Conservation (phyloP, 2,113 vertebrate genomes). For the Columba janthina region DNA sequence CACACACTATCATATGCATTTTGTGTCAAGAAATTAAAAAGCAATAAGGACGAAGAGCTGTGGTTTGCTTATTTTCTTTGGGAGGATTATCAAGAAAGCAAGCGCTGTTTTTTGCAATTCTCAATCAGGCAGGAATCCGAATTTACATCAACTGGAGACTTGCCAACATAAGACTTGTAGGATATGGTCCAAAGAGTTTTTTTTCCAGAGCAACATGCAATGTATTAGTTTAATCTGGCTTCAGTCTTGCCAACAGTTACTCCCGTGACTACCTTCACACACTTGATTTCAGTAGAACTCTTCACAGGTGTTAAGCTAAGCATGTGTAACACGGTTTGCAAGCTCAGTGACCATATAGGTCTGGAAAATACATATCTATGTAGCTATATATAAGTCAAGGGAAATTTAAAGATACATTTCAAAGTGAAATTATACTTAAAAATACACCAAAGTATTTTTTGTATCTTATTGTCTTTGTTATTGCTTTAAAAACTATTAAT, state of each 20-base stretch:
- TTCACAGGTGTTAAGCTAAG: background rate
- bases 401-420: conserved; percentile 38
- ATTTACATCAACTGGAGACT: background rate
- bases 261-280: background rate
- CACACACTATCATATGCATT: conserved; percentile 16
- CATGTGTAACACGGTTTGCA: background rate
- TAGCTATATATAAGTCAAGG: background rate
- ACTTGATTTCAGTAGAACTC: background rate
- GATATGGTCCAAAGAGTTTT: background rate
- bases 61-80: conserved; percentile 29
- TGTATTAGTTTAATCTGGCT: conserved; percentile 14
- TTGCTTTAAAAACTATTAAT: background rate
- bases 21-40: conserved; percentile 27
- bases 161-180: background rate
- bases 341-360: background rate
- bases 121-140: background rate
- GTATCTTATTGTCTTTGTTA: background rate
- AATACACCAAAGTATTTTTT: background rate
- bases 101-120: background rate
- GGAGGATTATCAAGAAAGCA: conserved; percentile 44
- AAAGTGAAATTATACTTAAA: conserved; percentile 44
- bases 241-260: background rate
- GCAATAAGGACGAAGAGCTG: background rate
- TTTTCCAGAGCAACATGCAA: conserved; percentile 37
- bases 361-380: background rate